phyloP scores from a whole-genome alignment of 2,888 invertebrate species.

The Hemaris fuciformis region DNA sequence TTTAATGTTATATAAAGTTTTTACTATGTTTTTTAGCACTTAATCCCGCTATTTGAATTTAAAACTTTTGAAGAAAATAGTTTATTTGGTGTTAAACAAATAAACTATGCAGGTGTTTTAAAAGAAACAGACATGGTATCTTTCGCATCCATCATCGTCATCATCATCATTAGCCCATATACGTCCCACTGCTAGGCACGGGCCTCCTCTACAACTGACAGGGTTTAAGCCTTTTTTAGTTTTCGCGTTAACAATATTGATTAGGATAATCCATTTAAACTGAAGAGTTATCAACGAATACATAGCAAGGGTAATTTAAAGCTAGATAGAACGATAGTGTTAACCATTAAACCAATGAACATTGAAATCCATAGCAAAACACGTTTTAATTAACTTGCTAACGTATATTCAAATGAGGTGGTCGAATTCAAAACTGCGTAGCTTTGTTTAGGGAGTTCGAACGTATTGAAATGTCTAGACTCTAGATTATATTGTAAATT shows the following conservation, averaged over 20 bases:
- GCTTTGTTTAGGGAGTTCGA: not conserved
- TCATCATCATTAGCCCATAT: too few relatives aligned
- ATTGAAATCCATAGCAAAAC: not conserved
- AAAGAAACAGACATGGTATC: too few relatives aligned
- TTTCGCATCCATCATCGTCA: too few relatives aligned
- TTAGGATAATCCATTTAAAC: not conserved
- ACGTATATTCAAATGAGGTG: slow-evolving; percentile 3
- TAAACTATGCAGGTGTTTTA: too few relatives aligned
- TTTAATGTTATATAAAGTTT: not conserved
- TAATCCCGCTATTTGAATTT: not conserved
- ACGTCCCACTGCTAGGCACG: too few relatives aligned
- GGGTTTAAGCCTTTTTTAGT: too few relatives aligned
- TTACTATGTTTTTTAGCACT: not conserved
- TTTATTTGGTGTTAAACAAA: not conserved
- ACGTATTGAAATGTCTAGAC: too few relatives aligned
- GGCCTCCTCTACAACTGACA: too few relatives aligned
- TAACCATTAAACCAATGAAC: not conserved
- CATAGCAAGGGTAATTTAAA: not conserved
- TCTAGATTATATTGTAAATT: too few relatives aligned
- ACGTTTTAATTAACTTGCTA: slow-evolving; percentile 1
- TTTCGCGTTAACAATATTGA: too few relatives aligned
- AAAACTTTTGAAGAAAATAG: not conserved
- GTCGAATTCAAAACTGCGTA: not conserved
- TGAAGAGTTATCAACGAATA: not conserved
- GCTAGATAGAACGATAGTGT: not conserved